These are phyloP conservation scores for Siphamia tubifer DNA, from an alignment of 2,113 vertebrate genomes.

Conservation along the genomic window DNA sequence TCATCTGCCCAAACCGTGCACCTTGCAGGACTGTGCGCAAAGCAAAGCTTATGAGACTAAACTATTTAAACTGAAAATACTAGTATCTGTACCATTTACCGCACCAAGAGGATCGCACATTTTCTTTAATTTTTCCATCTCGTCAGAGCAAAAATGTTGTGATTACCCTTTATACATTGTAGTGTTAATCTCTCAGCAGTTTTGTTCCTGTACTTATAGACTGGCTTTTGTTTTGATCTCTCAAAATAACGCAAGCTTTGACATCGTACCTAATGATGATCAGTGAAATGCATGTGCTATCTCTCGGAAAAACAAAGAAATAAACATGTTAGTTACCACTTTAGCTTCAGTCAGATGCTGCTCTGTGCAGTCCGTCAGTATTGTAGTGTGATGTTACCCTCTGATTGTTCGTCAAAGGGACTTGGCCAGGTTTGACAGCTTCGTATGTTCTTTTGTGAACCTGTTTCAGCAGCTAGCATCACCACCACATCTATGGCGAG, in stretches of 20 bases:
- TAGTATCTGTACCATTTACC: slow-evolving; percentile 50
- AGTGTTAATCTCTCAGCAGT: slow-evolving; percentile 40
- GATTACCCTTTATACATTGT: slow-evolving; percentile 1
- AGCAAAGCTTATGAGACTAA: slow-evolving; percentile 50
- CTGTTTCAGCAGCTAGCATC: slow-evolving; percentile 19
- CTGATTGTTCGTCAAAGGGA: slow-evolving; percentile 10
- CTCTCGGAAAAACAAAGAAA: slow-evolving; percentile 49
- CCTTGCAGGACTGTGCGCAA: slow-evolving; percentile 35
- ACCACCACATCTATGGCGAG: slow-evolving; percentile 39
- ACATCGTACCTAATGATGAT: slow-evolving; percentile 44
- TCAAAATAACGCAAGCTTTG: slow-evolving; percentile 58
- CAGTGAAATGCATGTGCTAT: slow-evolving; percentile 69
- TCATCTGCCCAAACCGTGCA: slow-evolving; percentile 4
- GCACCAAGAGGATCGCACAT: slow-evolving; percentile 28
- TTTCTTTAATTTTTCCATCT: slow-evolving; percentile 20
- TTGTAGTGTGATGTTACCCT: slow-evolving; percentile 41
- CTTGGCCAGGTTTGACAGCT: not conserved
- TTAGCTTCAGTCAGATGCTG: slow-evolving; percentile 48
- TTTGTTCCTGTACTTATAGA: slow-evolving; percentile 56
- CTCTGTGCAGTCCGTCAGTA: slow-evolving; percentile 33
- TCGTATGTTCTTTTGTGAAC: slow-evolving; percentile 9
- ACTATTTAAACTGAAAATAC: slow-evolving; percentile 59
- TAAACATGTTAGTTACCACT: slow-evolving; percentile 50
- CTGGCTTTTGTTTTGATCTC: slow-evolving; percentile 54
- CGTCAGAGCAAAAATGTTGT: slow-evolving; percentile 17